Base-by-base conservation (phyloP, 1,140 invertebrate genomes). In the Zaprionus vittiger region DNA sequence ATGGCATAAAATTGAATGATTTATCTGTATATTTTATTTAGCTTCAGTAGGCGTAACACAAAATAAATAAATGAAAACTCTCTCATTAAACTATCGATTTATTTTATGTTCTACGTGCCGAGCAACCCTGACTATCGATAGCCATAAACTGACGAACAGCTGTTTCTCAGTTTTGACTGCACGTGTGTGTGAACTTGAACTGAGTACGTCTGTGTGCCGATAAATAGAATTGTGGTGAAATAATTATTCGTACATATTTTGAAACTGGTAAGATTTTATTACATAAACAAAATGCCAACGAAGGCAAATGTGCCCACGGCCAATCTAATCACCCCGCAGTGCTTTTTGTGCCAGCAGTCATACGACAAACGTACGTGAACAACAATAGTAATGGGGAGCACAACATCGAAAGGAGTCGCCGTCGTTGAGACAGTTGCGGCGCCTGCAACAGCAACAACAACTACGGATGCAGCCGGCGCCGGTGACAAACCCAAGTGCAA, bases 401-500 rank as follows among this genome's bases (percentile, higher is more conserved):
- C n/a, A 52, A 44, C 73, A 26, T 87, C 86, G 11, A 92, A 93
- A 80, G 92, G 84, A 71, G 92, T 91, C 62, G 84, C 73, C 63
- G 86, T 92, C 44, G 83, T 91, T 4, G 79, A 91, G 79, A 81
- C 77, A 20, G 79, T 79, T 9, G 79, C 84, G 1, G 71, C 54
- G 9, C 65, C 85, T 31, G 68, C 66, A 81, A 81, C 93, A 81
- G 83, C 93, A 9, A 93, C 93, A 74, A 91, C 82, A 2, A 80
- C 92, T 2, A 56, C 64, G 7, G 83, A 83, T 49, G 73, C 82
- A 11, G 85, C 86, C 15, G 93, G 94, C 73, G 52, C 59, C 22
- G 83, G 61, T 2, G 83, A 85, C 15, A 95, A 94, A 64, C 95
- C 95, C 55, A 97, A 97, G 93, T 93, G 97, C 61, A 99, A 99